Evolutionary conservation across 53 echinoderm and acorn worm genomes (phyloP).

Genomic region (Stichopus horrens): DNA sequence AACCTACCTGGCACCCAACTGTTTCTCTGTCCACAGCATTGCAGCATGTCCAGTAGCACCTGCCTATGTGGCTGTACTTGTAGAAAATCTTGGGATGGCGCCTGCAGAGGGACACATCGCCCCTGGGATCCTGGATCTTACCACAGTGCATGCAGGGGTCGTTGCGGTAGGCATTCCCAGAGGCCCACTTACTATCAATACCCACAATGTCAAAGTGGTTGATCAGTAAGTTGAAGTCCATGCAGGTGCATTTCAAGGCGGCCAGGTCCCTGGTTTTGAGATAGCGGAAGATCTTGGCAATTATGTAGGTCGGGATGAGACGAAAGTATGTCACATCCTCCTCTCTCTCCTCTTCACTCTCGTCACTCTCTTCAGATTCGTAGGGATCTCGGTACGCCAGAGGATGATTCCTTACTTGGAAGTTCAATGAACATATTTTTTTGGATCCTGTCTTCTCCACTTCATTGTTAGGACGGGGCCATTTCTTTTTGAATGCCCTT

Average conservation of each 20-base stretch:
- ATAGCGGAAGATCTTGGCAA: conserved; percentile 76
- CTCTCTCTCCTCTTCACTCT: conserved; percentile 64
- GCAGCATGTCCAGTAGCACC: conserved; percentile 94
- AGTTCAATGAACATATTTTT: conserved; percentile 5
- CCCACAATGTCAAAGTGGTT: conserved; percentile 74
- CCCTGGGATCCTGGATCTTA: conserved; percentile 85
- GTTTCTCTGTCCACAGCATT: conserved; percentile 64
- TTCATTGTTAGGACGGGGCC: background rate
- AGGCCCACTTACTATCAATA: conserved; percentile 75
- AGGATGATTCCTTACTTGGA: conserved; percentile 34
- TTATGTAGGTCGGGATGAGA: conserved; percentile 69
- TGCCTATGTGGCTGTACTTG: conserved; percentile 72
- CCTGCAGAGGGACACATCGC: conserved; percentile 91
- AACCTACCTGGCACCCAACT: conserved; percentile 69
- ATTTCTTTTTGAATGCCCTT: conserved; percentile 26
- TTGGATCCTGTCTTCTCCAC: background rate
- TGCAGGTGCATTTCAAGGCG: conserved; percentile 78
- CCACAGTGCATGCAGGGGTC: conserved; percentile 99
- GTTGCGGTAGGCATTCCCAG: conserved; percentile 56
- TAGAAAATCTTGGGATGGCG: conserved; percentile 97
- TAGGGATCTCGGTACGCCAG: conserved; percentile 58
- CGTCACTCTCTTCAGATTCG: conserved; percentile 65
- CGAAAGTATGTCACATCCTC: conserved; percentile 62
- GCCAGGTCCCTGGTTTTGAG: conserved; percentile 79
- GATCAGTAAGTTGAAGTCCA: conserved; percentile 91